Evolutionary conservation across 2,797 vertebrate genomes (phyloP), one percentile per base, ranked within the genome.

Genomic region (Tenualosa thibaudeaui): DNA sequence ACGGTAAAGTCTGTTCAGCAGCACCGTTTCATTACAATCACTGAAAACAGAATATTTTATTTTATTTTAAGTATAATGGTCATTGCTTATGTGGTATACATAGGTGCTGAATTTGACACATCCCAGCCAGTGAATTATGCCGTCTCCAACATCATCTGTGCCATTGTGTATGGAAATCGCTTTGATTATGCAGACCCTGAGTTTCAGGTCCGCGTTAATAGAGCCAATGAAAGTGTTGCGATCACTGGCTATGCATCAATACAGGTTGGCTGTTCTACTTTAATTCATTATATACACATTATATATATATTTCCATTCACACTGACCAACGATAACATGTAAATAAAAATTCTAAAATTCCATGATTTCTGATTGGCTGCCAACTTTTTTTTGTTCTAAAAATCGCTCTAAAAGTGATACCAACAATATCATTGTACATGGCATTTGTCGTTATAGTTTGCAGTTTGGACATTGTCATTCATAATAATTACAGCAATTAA

Each of bases 111-210:
- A 49, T 90, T 91, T 75, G 87, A 91, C 81, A 88, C 90, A n/a
- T 85, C 86, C 2, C 0, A 9, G 6, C 86, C 88, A 0, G 0
- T 94, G 51, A 93, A 88, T 81, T 86, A 90, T 1, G 93, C 94
- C 5, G 89, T 92, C 0, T 93, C 93, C 82, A 96, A 96, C 78
- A 91, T 96, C 9, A 94, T 96, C 85, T 93, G 88, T 12, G 86
- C 91, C 10, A 93, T 95, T 2, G 92, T 95, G 50, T 94, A 91
- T 2, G 94, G 94, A 56, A 92, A 84, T 86, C 91, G 94, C 86
- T 95, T 95, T 90, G 93, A 96, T 49, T 94, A 95, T 53, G 75
- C 17, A 51, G 92, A 95, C 83, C 89, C 88, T 1, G 8, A 1
- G 5, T 96, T 95, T 65, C 84, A 43, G 40, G 37, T 22, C 22